phyloP scores from a whole-genome alignment of 2,113 vertebrate genomes.

The Carassius gibelio region DNA sequence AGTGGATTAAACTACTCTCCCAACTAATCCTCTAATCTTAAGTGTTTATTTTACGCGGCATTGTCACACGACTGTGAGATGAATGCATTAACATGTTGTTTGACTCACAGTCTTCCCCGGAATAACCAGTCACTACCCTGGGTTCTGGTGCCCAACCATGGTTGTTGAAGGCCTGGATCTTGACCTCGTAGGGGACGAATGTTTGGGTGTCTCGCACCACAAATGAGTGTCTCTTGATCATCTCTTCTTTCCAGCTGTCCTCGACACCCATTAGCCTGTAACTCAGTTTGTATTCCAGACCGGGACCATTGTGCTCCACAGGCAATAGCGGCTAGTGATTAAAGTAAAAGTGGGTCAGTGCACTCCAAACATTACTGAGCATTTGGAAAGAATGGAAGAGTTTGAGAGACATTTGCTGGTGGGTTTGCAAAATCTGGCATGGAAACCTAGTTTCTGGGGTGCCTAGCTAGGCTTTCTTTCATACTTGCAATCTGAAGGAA shows the following conservation, averaged over 20 bases:
- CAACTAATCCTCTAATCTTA: constrained; percentile 23
- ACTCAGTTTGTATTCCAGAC: constrained; percentile 88
- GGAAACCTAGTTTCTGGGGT: background rate
- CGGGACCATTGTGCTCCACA: constrained; percentile 85
- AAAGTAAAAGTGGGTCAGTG: constrained; percentile 36
- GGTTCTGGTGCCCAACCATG: constrained; percentile 86
- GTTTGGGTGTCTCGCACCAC: constrained; percentile 83
- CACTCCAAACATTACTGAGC: constrained; percentile 14
- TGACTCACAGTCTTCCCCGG: constrained; percentile 91
- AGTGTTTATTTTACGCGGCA: background rate
- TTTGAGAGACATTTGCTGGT: background rate
- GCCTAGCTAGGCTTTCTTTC: background rate
- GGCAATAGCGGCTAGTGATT: constrained; percentile 81
- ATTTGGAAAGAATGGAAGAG: constrained; percentile 19
- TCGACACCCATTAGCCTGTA: constrained; percentile 82
- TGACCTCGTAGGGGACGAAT: constrained; percentile 90
- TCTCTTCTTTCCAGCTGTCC: constrained; percentile 81
- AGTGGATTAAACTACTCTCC: constrained; percentile 20
- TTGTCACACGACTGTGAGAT: background rate
- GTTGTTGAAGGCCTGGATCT: constrained; percentile 87
- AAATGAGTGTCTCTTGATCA: constrained; percentile 81
- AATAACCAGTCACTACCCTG: constrained; percentile 81
- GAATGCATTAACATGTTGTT: background rate
- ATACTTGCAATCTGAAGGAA: background rate
- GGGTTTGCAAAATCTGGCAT: background rate